phyloP scores from a whole-genome alignment of 2,888 invertebrate species.

The Trichacis sp. region DNA sequence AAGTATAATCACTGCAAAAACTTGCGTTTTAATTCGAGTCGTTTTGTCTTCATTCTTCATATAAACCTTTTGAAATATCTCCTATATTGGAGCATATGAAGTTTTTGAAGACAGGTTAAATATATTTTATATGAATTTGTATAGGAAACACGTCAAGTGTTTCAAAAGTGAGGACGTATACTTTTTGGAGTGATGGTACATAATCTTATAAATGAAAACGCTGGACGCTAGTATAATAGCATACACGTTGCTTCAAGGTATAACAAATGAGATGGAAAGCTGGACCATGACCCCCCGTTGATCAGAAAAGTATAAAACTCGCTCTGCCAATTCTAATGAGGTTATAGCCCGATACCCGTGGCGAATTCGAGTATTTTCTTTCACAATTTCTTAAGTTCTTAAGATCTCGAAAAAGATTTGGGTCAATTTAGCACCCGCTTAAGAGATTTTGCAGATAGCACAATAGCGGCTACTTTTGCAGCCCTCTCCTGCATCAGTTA shows the following conservation, averaged over 20 bases:
- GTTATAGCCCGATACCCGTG: slow-evolving; percentile 44
- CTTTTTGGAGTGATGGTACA: neutral
- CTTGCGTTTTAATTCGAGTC: too few species aligned
- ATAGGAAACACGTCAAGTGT: too few species aligned
- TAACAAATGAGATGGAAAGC: slow-evolving; percentile 19
- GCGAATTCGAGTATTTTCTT: slow-evolving; percentile 25
- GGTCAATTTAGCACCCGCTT: slow-evolving; percentile 46
- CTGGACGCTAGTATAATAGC: slow-evolving; percentile 16
- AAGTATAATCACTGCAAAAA: too few species aligned
- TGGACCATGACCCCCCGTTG: slow-evolving; percentile 27
- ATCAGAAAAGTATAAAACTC: slow-evolving; percentile 12
- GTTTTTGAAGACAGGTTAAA: too few species aligned
- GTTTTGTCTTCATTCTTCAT: too few species aligned
- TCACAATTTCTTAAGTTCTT: slow-evolving; percentile 11
- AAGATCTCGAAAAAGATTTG: slow-evolving; percentile 29
- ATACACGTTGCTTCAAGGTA: slow-evolving; percentile 33
- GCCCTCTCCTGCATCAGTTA: neutral
- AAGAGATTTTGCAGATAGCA: slow-evolving; percentile 37
- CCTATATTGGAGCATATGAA: too few species aligned
- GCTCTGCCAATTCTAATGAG: slow-evolving; percentile 38
- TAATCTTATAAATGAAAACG: neutral
- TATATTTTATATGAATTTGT: too few species aligned
- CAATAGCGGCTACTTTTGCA: slow-evolving; percentile 22
- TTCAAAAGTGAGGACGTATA: too few species aligned
- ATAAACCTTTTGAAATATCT: too few species aligned